A percentile compares a stretch with the other conserved stretches of the same genome.
Evolutionary conservation across 2,797 vertebrate species (phyloP).

Genomic region (Cottoperca gobio): DNA sequence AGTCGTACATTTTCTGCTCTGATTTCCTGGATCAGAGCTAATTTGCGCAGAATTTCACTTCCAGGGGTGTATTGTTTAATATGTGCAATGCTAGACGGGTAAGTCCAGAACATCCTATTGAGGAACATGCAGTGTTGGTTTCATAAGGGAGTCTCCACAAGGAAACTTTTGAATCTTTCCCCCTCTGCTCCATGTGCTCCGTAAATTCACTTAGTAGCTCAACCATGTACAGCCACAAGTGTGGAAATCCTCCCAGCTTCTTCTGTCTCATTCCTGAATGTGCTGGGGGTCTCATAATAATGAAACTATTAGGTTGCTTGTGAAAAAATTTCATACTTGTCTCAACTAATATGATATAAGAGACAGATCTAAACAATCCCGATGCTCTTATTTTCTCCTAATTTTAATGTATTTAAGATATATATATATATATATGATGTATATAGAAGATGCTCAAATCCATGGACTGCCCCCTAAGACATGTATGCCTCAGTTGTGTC

Average conservation of each 20-base stretch:
- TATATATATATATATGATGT: no score
- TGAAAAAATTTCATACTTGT: background rate
- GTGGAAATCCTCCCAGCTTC: conserved; percentile 19
- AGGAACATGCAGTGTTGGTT: conserved; percentile 27
- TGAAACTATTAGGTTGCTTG: background rate
- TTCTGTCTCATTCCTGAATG: background rate
- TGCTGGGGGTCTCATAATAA: background rate
- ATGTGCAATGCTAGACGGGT: conserved; percentile 28
- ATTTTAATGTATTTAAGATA: no score
- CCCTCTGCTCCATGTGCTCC: background rate
- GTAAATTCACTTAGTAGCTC: background rate
- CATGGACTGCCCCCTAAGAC: no score
- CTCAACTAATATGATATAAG: no score
- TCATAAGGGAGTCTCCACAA: conserved; percentile 60
- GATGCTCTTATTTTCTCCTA: no score
- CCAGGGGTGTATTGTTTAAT: background rate
- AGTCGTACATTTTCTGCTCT: background rate
- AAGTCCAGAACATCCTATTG: conserved; percentile 51
- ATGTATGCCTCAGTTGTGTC: no score
- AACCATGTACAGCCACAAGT: background rate
- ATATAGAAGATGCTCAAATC: no score
- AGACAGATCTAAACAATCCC: no score
- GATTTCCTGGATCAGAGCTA: conserved; percentile 30
- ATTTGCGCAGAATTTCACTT: conserved; percentile 34
- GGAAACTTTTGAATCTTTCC: conserved; percentile 55